Percentiles rank a stretch among this genome's conserved stretches.
Evolutionary conservation across 2,113 vertebrate species (phyloP).

Genomic region (Oncorhynchus clarkii): DNA sequence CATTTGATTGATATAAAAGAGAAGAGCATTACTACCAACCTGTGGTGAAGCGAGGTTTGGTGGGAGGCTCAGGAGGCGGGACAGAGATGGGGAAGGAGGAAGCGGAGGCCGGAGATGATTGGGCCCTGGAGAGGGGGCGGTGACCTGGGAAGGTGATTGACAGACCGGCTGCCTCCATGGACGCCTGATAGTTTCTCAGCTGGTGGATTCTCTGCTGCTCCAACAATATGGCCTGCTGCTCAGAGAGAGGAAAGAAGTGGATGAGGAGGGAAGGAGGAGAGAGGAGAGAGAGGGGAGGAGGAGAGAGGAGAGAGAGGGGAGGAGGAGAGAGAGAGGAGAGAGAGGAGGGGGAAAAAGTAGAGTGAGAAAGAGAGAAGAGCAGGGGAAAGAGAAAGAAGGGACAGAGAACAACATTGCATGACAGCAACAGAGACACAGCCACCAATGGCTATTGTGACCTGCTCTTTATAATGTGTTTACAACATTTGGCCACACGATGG

Average conservation of each 20-base stretch:
- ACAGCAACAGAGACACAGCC: not conserved
- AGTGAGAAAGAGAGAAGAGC: no score
- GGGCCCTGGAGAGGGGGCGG: constrained; percentile 91
- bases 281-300: no score
- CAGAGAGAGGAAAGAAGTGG: not conserved
- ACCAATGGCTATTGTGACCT: not conserved
- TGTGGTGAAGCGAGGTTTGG: constrained; percentile 93
- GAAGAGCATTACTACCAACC: constrained; percentile 65
- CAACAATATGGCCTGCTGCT: constrained; percentile 90
- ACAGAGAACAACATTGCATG: not conserved
- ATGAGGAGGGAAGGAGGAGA: not conserved
- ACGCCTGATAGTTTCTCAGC: constrained; percentile 94
- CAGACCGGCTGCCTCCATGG: constrained; percentile 91
- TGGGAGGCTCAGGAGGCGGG: constrained; percentile 78
- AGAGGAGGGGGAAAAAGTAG: no score
- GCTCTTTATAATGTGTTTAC: not conserved
- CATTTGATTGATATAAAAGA: no score
- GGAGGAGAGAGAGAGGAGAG: no score
- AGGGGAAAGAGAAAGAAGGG: no score
- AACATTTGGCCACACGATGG: constrained; percentile 49
- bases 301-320: no score
- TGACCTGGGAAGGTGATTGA: constrained; percentile 86
- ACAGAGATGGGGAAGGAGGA: constrained; percentile 86
- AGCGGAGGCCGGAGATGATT: constrained; percentile 92
- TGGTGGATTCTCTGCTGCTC: constrained; percentile 97